Evolutionary conservation across 2,113 vertebrate genomes (phyloP), one percentile per base, ranked within the genome.

Genomic region (Ariopsis seemanni): DNA sequence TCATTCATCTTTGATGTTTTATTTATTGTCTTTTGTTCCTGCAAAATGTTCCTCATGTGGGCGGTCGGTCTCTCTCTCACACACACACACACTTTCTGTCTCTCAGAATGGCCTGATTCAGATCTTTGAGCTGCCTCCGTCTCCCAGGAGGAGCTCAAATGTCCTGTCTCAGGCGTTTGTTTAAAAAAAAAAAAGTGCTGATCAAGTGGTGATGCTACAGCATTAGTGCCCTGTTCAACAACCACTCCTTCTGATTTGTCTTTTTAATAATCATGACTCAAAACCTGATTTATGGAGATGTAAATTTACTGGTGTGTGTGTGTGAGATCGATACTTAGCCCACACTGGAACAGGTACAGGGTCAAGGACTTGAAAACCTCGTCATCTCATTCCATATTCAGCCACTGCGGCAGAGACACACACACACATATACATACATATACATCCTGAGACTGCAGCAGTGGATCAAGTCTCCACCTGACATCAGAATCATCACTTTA

Each of bases 341-440:
- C 53, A 58, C 20, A 48, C 22, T 58, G 20, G 18, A 60, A 83
- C 77, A 85, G 74, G 14, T 25, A 55, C 63, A 17, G 80, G 89
- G 87, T 90, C 57, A 89, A 87, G 22, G 62, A 84, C 25, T 55
- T 25, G 22, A 4, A 85, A 82, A 69, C 82, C 89, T 72, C 71
- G 34, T n/a, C 71, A 87, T 83, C 92, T 50, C 91, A 92, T 94
- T 90, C 89, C 42, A 79, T 89, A 92, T 92, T 91, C 91, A 69
- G 89, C 89, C 89, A 90, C 88, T 95, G 94, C 94, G 89, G 94
- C 88, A 91, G 82, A 80, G 74, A 88, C 58, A 65, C 15, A 83
- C 86, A 83, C 81, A 86, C 89, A 89, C 85, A 87, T 30, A 71
- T 27, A 67, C n/a, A 67, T n/a, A 27, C n/a, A 67, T 25, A n/a